These are phyloP conservation scores for Listronotus oregonensis DNA, from an alignment of 1,140 invertebrate genomes.

Conservation along the genomic window DNA sequence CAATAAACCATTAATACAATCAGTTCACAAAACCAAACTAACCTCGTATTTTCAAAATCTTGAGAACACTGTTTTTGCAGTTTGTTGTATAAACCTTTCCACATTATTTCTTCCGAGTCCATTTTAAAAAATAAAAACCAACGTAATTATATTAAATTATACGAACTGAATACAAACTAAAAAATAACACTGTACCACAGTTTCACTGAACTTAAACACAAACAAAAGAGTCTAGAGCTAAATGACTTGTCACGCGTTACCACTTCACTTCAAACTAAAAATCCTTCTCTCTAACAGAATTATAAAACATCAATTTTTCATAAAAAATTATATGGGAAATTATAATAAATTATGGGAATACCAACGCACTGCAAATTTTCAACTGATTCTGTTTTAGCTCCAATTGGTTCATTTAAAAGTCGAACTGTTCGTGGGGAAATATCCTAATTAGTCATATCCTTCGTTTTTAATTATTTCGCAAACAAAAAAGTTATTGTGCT, in stretches of 20 bases:
- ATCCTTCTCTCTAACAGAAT: too few species aligned
- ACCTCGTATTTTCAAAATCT: slow-evolving; percentile 20
- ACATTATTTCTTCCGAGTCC: slow-evolving; percentile 12
- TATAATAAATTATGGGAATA: too few species aligned
- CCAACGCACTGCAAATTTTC: background rate
- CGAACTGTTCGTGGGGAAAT: slow-evolving; percentile 4
- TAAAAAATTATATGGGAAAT: background rate
- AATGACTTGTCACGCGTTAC: too few species aligned
- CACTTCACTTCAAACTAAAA: too few species aligned
- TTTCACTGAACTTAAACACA: too few species aligned
- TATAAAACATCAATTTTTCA: background rate
- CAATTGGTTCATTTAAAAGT: background rate
- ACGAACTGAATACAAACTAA: slow-evolving; percentile 1
- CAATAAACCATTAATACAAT: too few species aligned
- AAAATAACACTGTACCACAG: too few species aligned
- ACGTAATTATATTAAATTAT: background rate
- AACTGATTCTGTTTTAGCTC: too few species aligned
- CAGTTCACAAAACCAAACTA: background rate
- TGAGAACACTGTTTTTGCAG: slow-evolving; percentile 19
- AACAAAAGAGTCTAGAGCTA: too few species aligned
- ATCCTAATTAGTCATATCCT: slow-evolving; percentile 28
- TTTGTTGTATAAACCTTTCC: slow-evolving; percentile 21
- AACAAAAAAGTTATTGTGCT: slow-evolving; percentile 7
- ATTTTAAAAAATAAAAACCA: slow-evolving; percentile 11
- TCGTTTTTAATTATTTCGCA: slow-evolving; percentile 20